These are phyloP conservation scores for Limnodromus scolopaceus DNA, from an alignment of 2,797 vertebrate species.

Conservation along the genomic window DNA sequence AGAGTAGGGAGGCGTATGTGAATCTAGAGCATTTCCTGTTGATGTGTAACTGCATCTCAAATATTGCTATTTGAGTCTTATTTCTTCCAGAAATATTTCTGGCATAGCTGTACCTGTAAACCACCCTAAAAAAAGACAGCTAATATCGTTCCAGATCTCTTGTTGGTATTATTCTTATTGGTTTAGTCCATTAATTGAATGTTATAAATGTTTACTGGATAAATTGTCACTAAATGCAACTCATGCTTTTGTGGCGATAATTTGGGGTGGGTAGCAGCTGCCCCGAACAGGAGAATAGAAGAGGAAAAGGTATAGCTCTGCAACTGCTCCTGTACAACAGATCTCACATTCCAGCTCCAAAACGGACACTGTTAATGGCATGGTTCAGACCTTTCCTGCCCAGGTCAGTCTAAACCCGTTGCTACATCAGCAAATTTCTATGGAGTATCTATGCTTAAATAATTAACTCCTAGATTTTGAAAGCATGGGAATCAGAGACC, in stretches of 20 bases:
- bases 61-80: background rate
- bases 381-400: background rate
- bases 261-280: background rate
- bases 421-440: background rate
- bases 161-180: background rate
- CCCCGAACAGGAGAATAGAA: background rate
- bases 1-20: background rate
- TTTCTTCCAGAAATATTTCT: background rate
- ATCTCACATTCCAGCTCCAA: background rate
- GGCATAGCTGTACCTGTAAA: background rate
- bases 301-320: background rate
- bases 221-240: background rate
- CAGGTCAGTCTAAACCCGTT: background rate
- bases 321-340: background rate
- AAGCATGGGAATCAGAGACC: background rate
- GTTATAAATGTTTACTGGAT: background rate
- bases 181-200: background rate
- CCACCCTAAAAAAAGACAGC: background rate
- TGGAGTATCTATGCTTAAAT: background rate
- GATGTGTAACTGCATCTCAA: background rate
- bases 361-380: background rate
- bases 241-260: background rate
- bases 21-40: constrained; percentile 14
- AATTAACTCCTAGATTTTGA: background rate
- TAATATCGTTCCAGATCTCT: background rate